Evolutionary conservation across 1,140 invertebrate genomes (phyloP), one percentile per base, ranked within the genome.

Genomic region (Pseudomyrmex gracilis): DNA sequence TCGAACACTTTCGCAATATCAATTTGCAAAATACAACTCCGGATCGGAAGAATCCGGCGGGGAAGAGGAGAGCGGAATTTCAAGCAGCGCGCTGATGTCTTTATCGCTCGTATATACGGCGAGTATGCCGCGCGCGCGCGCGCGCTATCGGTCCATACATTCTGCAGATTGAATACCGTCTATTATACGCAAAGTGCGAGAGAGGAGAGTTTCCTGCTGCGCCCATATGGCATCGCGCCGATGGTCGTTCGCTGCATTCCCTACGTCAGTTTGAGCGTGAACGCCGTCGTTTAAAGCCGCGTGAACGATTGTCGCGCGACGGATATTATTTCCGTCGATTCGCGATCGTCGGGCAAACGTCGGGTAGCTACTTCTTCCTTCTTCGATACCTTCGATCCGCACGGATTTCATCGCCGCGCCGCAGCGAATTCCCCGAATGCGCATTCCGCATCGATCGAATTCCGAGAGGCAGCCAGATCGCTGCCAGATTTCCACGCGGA

Each of bases 171-270:
- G 66, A 80, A 60, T 71, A 80, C 43, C 63, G 66, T 5, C 76
- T 71, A 71, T 80, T 80, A 80, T 71, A 53, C 66, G 76, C 45
- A 13, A 80, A 71, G 53, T 70, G 53, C 64, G 34, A 64, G 66
- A 64, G 66, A 70, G 64, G 24, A 64, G 76, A 80, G 66, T 60
- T 80, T 47, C 76, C 76, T 58, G 76, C 76, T 80, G 76, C 76
- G 76, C 76, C 66, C 76, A 80, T 80, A 80, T 80, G 76, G 76
- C 76, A 80, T 80, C 66, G 76, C 66, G 51, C 34, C 53, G 53
- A 10, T 17, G 51, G 53, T 60, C 76, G 66, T 80, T 70, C 20
- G 66, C 76, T 43, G 66, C 76, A 71, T 80, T 80, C 76, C 66
- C 53, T 0, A 24, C 15, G 66, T 60, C 66, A 71, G 43, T 70